Evolutionary conservation across 2,113 vertebrate genomes (phyloP), one percentile per base, ranked within the genome.

Genomic region (Archocentrus centrarchus): DNA sequence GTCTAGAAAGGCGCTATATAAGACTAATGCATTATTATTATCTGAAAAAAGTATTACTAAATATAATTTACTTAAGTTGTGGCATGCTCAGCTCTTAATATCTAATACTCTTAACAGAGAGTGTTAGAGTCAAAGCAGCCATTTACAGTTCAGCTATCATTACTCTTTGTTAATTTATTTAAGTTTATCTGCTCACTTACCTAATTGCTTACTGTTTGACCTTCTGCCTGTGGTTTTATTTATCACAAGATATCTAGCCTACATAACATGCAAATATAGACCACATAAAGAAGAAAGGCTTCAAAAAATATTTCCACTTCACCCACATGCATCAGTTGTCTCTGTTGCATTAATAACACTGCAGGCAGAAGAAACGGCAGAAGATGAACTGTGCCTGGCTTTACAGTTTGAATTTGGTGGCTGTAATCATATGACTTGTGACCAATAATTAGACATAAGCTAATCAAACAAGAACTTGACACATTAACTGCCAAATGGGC

Each of bases 331-430:
- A 81, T 41, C 8, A 62, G 7, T 64, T 73, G 47, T 41, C 22
- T 62, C 32, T 24, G 37, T 80, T 62, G 27, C 50, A 35, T 66
- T 64, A 75, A 61, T 80, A 27, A 75, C 20, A 39, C 64, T 75
- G 80, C 24, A 50, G 47, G 15, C 47, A 50, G 15, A 50, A 17
- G 47, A 50, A 53, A 30, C 10, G 20, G 11, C 3, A n/a, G 47
- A 55, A 18, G 24, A 63, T 84, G 73, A 82, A 22, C 61, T 79
- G 27, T 59, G 30, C 22, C 39, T 66, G 82, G 75, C 76, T 79
- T 62, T 77, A 61, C 63, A 73, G 63, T 84, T 84, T 73, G 41
- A 55, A 84, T 57, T 62, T 32, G 47, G 41, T 63, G 15, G 18
- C 70, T 59, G 14, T 59, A 62, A 86, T 70, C 77, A 50, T 57